Evolutionary conservation across 1,140 invertebrate genomes (phyloP), one percentile per base, ranked within the genome.

Genomic region (Solenopsis invicta): DNA sequence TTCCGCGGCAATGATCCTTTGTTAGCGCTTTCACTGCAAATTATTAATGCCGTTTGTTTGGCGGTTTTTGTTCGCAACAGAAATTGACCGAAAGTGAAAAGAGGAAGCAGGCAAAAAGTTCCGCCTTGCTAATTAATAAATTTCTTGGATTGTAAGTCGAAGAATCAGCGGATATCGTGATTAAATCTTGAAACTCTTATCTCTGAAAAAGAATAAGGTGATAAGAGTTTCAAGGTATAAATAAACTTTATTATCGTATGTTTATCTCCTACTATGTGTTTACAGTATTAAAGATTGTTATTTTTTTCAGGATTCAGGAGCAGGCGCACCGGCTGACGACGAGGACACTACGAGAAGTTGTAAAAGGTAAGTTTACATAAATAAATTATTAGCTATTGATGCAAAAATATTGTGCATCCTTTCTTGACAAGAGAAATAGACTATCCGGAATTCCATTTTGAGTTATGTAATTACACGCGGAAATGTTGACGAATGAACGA

Each of bases 271-370:
- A 69, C 0, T 37, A 13, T 59, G 34, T 48, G 0, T 4, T 75
- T 45, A 75, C 29, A 50, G 29, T 29, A 29, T 29, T 62, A 18
- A 12, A 0, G 16, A 29, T 75, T 61, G 4, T 50, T 85, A 21
- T 81, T 88, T 95, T 88, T 95, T 95, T 50, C 88, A 96, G 95
- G 95, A 96, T 91, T 96, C 95, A 18, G 95, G 95, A 29, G 94
- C 95, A 69, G 95, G 94, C 80, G 95, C 93, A 88, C 93, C 94
- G n/a, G 92, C 92, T 54, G 95, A 96, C 75, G 95, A 96, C 75
- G 95, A 96, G 6, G 96, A 96, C 82, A 93, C 94, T 12, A 92
- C 93, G 85, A 94, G 95, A 90, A 95, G 91, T 81, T 95, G 94
- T 52, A 96, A 96, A 94, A 96, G 95, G 96, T 96, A 88, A 93